Evolutionary conservation across 2,113 vertebrate genomes (phyloP).

Genomic region (Elephantulus edwardii): DNA sequence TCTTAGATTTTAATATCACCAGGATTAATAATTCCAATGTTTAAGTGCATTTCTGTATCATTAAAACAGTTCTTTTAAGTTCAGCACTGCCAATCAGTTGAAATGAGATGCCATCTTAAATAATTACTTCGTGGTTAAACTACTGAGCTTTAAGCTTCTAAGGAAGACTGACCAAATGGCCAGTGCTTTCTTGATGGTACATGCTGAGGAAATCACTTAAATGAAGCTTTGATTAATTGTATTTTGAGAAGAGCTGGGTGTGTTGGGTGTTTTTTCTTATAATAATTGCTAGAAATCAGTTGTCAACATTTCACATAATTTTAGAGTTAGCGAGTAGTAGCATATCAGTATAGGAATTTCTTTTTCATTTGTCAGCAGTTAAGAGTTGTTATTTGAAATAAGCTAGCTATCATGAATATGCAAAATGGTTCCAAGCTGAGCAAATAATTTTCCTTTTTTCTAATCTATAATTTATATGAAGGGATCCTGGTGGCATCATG

Average conservation of each 20-base stretch:
- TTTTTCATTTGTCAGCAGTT: slow-evolving; percentile 5
- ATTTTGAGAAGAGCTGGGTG: background rate
- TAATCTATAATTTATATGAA: background rate
- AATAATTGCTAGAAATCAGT: slow-evolving; percentile 7
- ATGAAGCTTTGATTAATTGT: slow-evolving; percentile 3
- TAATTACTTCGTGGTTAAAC: background rate
- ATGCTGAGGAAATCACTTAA: background rate
- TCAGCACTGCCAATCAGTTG: background rate
- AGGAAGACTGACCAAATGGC: background rate
- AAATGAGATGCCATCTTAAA: slow-evolving; percentile 13
- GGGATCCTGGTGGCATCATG: background rate
- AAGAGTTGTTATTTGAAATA: slow-evolving; percentile 17
- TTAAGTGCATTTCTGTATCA: background rate
- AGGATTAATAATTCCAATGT: slow-evolving; percentile 30
- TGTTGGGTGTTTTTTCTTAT: slow-evolving; percentile 21
- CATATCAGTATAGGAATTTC: background rate
- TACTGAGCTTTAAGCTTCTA: slow-evolving; percentile 23
- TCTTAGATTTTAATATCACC: slow-evolving; percentile 3
- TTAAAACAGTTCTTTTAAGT: slow-evolving; percentile 43
- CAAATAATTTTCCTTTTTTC: background rate
- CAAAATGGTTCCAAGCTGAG: background rate
- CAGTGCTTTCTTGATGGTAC: background rate
- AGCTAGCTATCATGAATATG: background rate
- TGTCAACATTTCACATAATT: background rate
- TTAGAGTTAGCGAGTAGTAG: background rate